Percentiles rank a stretch among this genome's conserved stretches.
Evolutionary conservation across 2,797 vertebrate species (phyloP).

Genomic region (Hippopotamyrus pictus): DNA sequence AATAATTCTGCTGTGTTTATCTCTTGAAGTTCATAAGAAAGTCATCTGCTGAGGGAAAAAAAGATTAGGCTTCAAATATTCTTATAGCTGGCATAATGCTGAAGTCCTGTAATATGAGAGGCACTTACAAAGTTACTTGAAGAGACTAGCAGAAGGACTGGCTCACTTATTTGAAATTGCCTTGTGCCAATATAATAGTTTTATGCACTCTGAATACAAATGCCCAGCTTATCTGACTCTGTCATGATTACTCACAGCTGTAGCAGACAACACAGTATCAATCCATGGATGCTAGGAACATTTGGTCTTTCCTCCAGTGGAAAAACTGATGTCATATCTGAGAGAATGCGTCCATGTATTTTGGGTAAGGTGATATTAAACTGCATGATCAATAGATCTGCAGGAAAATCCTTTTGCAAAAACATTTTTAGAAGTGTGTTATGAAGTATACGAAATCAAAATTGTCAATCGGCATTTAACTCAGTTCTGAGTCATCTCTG

Average conservation of each 20-base stretch:
- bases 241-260: constrained; percentile 16
- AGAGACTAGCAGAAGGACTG: constrained; percentile 12
- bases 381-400: neutral
- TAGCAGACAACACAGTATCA: constrained; percentile 17
- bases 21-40: constrained; percentile 10
- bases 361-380: neutral
- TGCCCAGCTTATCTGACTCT: constrained; percentile 20
- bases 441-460: neutral
- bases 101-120: neutral
- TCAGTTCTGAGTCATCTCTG: neutral
- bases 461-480: neutral
- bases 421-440: neutral
- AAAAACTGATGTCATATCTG: neutral
- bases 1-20: constrained; percentile 20
- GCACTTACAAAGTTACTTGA: constrained; percentile 20
- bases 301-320: neutral
- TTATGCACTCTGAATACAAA: constrained; percentile 22
- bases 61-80: constrained; percentile 11
- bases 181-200: constrained; percentile 16
- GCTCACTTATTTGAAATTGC: constrained; percentile 21
- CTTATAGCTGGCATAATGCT: constrained; percentile 7
- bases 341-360: neutral
- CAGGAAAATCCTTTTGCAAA: neutral
- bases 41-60: constrained; percentile 8
- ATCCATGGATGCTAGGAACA: neutral